Evolutionary conservation across 2,797 vertebrate genomes (phyloP), one percentile per base, ranked within the genome.

Genomic region (Leptodactylus fallax): DNA sequence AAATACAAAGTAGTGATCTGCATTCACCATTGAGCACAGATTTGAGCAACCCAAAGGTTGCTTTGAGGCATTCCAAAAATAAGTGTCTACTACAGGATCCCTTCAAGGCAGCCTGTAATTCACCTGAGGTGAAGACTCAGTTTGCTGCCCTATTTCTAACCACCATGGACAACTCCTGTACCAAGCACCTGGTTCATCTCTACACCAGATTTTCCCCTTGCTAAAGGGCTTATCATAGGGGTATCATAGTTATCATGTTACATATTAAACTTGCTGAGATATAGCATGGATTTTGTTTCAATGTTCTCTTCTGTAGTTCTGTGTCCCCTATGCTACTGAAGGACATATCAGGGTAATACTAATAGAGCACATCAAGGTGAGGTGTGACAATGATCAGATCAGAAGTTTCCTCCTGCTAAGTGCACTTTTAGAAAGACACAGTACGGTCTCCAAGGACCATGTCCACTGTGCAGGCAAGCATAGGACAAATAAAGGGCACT

Each of bases 391-490:
- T 85, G 79, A 85, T 88, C 49, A 51, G 79, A 85, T 58, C 25
- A 76, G 87, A 88, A 88, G 78, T 55, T 80, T 79, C 72, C 56
- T 85, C 65, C 49, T 77, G 45, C 58, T 88, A 88, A 88, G 87
- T 88, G 87, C 83, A 81, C 58, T 81, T 36, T 81, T 49, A 85
- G 14, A 81, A 81, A 80, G 83, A 65, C 21, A 76, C 67, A 61
- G 19, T 12, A 85, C 81, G 87, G 83, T 77, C 83, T 81, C 87
- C 0, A 7, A 74, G 79, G 83, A 67, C 47, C 56, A 27, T 55
- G 85, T 69, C 47, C 69, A 77, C 58, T 14, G 27, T 51, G 27
- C 12, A 63, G 56, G 45, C 53, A 45, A 51, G n/a, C n/a, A 51
- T 11, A 87, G 60, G 81, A 78, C 80, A 83, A 0, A 36, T 76